Conservation (phyloP, 2,113 vertebrate species). For the Cisticola juncidis region DNA sequence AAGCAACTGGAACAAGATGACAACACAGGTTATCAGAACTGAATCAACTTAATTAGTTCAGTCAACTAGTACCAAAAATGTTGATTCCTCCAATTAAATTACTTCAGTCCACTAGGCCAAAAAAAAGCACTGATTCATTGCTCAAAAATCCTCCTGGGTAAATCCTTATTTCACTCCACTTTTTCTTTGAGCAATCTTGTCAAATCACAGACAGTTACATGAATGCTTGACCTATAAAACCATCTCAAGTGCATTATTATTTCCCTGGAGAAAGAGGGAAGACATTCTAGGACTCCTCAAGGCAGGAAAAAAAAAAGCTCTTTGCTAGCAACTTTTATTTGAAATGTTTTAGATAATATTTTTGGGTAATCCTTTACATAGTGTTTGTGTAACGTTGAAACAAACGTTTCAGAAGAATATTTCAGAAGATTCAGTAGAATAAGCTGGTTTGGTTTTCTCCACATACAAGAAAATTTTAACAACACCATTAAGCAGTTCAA, state of each 20-base stretch:
- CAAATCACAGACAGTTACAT: background rate
- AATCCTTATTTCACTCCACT: background rate
- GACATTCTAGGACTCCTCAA: background rate
- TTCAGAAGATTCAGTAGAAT: too few species aligned
- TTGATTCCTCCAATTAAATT: slow-evolving; percentile 6
- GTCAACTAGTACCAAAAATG: background rate
- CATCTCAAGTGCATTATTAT: background rate
- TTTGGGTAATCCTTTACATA: background rate
- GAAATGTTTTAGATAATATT: background rate
- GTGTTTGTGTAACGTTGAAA: background rate
- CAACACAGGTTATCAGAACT: background rate
- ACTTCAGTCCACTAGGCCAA: background rate
- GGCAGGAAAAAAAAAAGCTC: background rate
- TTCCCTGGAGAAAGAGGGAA: background rate
- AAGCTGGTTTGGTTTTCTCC: background rate
- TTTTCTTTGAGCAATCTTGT: background rate
- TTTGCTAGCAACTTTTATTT: background rate
- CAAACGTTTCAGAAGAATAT: too few species aligned
- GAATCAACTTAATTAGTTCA: background rate
- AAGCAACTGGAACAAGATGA: background rate
- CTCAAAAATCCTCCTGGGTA: background rate
- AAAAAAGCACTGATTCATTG: background rate
- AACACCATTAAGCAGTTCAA: slow-evolving; percentile 19
- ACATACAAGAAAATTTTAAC: slow-evolving; percentile 52
- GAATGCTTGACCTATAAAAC: background rate